Conservation (phyloP, 2,888 invertebrate genomes). For the Saturnia japonica region DNA sequence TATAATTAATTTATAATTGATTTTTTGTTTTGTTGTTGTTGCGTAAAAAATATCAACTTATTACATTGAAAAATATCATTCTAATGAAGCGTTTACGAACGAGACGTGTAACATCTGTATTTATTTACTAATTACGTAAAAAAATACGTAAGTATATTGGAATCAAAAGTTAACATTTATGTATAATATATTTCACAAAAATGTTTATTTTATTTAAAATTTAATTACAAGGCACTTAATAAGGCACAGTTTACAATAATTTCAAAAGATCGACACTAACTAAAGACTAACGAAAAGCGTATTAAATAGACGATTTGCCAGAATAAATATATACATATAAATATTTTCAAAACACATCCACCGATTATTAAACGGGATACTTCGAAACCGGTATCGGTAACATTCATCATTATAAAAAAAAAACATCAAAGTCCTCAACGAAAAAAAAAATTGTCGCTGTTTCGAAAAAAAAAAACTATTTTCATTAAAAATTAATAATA, state of each 20-base stretch:
- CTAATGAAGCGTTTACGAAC: not conserved
- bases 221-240: conserved; percentile 53
- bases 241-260: conserved; percentile 52
- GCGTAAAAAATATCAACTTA: too few species aligned
- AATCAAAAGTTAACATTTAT: conserved; percentile 34
- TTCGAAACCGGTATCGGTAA: conserved; percentile 22
- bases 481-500: not conserved
- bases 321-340: conserved; percentile 20
- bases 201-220: conserved; percentile 17
- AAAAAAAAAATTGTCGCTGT: not conserved
- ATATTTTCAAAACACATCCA: conserved; percentile 9
- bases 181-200: conserved; percentile 17
- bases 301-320: conserved; percentile 40
- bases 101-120: conserved; percentile 30
- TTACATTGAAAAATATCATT: too few species aligned
- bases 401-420: conserved; percentile 30
- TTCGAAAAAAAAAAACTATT: conserved; percentile 6
- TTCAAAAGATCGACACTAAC: conserved; percentile 53
- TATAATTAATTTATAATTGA: too few species aligned
- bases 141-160: conserved; percentile 31
- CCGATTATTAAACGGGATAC: conserved; percentile 32
- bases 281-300: conserved; percentile 69
- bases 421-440: not conserved
- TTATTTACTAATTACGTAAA: conserved; percentile 35
- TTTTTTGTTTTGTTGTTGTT: too few species aligned